Conservation (phyloP, 2,888 invertebrate species). For the Laspeyria flexula region DNA sequence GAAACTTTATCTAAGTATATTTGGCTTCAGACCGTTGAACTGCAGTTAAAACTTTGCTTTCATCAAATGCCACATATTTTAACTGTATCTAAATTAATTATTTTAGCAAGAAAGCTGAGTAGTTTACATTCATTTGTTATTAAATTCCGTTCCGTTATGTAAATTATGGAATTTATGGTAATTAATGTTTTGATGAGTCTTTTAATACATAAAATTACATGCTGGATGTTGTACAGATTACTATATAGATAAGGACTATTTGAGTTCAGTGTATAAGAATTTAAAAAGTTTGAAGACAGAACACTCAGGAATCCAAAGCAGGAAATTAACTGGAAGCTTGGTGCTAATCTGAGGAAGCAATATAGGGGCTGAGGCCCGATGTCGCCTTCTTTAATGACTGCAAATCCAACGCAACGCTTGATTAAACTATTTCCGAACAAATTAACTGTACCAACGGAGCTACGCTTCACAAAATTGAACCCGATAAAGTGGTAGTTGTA, state of each 20-base stretch:
- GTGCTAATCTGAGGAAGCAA: conserved; percentile 74
- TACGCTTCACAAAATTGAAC: conserved; percentile 48
- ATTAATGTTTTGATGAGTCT: no score
- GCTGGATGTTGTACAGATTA: no score
- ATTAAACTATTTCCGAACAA: conserved; percentile 70
- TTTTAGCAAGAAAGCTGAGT: conserved; percentile 13
- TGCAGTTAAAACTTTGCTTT: conserved; percentile 11
- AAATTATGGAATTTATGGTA: conserved; percentile 2
- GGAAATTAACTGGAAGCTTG: conserved; percentile 73
- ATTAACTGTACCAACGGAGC: conserved; percentile 50
- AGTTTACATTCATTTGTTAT: conserved; percentile 7
- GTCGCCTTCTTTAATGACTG: conserved; percentile 70
- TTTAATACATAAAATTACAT: no score
- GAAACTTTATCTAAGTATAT: conserved; percentile 10
- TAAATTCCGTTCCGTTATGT: conserved; percentile 2
- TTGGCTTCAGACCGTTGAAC: conserved; percentile 1
- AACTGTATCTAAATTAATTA: conserved; percentile 20
- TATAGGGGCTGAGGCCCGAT: conserved; percentile 55
- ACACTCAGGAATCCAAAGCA: conserved; percentile 55
- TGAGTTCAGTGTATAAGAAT: no score
- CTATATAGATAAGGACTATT: no score
- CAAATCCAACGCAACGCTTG: conserved; percentile 62
- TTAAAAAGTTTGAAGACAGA: conserved; percentile 53
- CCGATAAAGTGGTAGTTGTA: conserved; percentile 37
- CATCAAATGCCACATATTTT: conserved; percentile 18